Evolutionary conservation across 2,113 vertebrate species (phyloP), one percentile per base, ranked within the genome.

Genomic region (Grus americana): DNA sequence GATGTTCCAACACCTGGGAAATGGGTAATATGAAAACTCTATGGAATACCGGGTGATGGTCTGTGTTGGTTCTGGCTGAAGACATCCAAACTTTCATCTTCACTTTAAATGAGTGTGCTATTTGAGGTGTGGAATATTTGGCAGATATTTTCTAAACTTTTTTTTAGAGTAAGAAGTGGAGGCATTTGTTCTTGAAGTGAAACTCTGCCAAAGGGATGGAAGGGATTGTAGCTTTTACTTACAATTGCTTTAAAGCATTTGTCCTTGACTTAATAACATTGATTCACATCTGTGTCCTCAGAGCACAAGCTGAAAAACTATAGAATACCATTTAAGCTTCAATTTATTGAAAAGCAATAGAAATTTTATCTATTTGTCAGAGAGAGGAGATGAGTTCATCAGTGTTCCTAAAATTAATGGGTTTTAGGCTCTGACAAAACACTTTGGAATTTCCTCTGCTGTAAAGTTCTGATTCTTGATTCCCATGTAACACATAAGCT

Each of bases 361-460:
- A 47, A 76, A 59, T 36, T 7, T 86, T 86, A 44, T 75, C 52
- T 15, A 22, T 6, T 79, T 81, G 44, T 27, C 70, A 76, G 42
- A 61, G 12, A 36, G 52, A 92, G 24, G 55, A 46, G 50, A 79
- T 86, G 55, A 72, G 47, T 85, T 92, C 30, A 55, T 96, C 62
- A 59, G 24, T n/a, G 46, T 79, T 89, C 40, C 44, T 82, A 72
- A 80, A 91, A 49, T 81, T 91, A 91, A 92, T 85, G 52, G 10
- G 4, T 36, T 95, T 96, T 85, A 87, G 68, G 47, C 38, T 91
- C 57, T 91, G 87, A 79, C 78, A 90, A 72, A 79, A 50, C 84
- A 67, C 52, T 91, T 47, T 29, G 81, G 93, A 90, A 92, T 94
- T 95, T 94, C 73, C 70, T 96, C 36, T 85, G 12, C 75, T 86